Base-by-base conservation (phyloP, 2,888 invertebrate genomes). In the Calameuta pallipes region DNA sequence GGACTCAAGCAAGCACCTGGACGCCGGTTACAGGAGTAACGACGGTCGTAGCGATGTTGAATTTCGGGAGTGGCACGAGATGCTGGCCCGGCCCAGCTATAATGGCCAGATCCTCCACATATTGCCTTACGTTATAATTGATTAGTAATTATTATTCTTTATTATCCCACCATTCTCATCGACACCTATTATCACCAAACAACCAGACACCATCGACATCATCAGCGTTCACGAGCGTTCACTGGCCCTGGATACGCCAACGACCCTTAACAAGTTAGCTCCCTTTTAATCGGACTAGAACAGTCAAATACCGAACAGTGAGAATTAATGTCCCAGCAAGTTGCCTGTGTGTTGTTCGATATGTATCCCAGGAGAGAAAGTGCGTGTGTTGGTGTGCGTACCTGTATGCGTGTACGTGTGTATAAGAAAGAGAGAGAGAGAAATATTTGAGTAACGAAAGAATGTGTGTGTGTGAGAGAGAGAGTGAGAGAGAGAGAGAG, bases 111-210 rank as follows among this genome's bases (percentile, higher is more conserved):
- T 94, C 90, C 94, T 98, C 91, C 94, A 97, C 92, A 97, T 98
- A 94, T 94, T 98, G 95, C 98, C 98, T 93, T 99, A 99, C 93
- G 98, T 98, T 93, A 96, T 98, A 92, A 96, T 98, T 93, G 98
- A 98, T 95, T 98, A 91, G 88, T 88, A 82, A 84, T 82, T 79
- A 74, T 79, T 76, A 79, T 79, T 76, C 69, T 79, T 76, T 56
- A 56, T 56, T 56, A 56, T 56, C 56, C 56, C 56, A 56, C 56
- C 56, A 56, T 56, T 56, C 56, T 56, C 56, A 56, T 56, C 56
- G 56, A 56, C 56, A 23, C 56, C 23, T 56, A 56, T 56, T 56
- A 23, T 56, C 56, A 56, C 56, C 56, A 56, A 56, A 56, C 56
- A 56, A 23, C 23, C 23, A 56, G 56, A 56, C 56, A 56, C 56